Evolutionary conservation across 2,888 invertebrate genomes (phyloP).

Genomic region (Agrotis segetum): DNA sequence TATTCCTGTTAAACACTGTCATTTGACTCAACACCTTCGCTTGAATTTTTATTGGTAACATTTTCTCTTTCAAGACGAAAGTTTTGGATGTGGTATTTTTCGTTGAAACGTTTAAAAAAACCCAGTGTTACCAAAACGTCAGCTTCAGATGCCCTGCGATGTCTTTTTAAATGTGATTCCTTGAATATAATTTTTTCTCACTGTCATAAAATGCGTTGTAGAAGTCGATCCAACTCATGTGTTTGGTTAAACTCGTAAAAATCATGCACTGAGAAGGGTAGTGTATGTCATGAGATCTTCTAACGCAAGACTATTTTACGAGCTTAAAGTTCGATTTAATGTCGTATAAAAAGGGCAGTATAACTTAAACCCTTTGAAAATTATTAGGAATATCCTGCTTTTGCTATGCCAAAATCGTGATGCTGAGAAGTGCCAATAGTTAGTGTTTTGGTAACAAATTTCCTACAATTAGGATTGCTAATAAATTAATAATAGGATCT

Average conservation of each 20-base stretch:
- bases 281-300: too few relatives aligned
- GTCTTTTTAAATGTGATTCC: too few relatives aligned
- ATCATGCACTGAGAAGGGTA: too few relatives aligned
- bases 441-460: background rate
- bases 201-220: background rate
- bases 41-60: slow-evolving; percentile 81
- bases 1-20: slow-evolving; percentile 68
- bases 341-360: background rate
- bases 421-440: background rate
- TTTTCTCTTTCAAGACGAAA: slow-evolving; percentile 60
- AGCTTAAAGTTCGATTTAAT: background rate
- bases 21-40: slow-evolving; percentile 85
- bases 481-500: too few relatives aligned
- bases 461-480: background rate
- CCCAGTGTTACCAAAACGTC: too few relatives aligned
- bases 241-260: too few relatives aligned
- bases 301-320: background rate
- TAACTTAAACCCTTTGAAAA: background rate
- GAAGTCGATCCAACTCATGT: too few relatives aligned
- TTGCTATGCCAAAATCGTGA: too few relatives aligned
- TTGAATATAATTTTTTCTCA: background rate
- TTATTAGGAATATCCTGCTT: background rate
- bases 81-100: slow-evolving; percentile 65
- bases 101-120: background rate
- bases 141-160: too few relatives aligned